These are phyloP conservation scores for Poeciliopsis presidionis DNA, from an alignment of 2,797 vertebrate genomes.

Conservation along the genomic window DNA sequence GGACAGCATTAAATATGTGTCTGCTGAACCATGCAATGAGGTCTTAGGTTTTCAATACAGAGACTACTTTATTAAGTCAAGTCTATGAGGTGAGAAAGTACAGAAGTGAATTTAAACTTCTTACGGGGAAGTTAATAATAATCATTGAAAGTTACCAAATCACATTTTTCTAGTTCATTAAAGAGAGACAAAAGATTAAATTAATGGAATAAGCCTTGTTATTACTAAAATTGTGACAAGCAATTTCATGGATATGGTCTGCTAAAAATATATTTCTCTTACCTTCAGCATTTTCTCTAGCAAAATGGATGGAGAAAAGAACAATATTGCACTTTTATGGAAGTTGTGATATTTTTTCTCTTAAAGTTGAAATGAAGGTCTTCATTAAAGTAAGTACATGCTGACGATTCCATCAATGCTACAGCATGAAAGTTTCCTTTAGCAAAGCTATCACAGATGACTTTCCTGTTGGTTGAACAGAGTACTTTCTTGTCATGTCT, in stretches of 20 bases:
- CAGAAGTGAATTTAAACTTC: slow-evolving; percentile 10
- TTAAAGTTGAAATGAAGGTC: neutral
- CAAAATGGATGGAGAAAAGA: neutral
- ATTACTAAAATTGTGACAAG: neutral
- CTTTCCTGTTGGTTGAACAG: neutral
- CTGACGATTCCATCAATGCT: neutral
- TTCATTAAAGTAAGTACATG: neutral
- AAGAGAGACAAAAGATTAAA: neutral
- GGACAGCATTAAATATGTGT: slow-evolving; percentile 6
- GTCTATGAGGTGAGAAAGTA: slow-evolving; percentile 19
- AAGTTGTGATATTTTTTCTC: neutral
- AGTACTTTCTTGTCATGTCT: neutral
- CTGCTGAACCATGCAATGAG: slow-evolving; percentile 18
- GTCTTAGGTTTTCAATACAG: slow-evolving; percentile 10
- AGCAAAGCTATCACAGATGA: neutral
- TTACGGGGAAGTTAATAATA: slow-evolving; percentile 11
- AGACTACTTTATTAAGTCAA: slow-evolving; percentile 18
- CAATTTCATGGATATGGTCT: neutral
- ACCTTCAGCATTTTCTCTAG: neutral
- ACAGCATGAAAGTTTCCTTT: neutral
- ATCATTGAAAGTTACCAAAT: slow-evolving; percentile 6
- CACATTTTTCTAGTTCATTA: neutral
- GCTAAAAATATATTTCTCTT: neutral
- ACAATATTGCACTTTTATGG: neutral
- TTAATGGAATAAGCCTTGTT: neutral